phyloP scores from a whole-genome alignment of 2,113 vertebrate genomes.

The Anolis sagrei region DNA sequence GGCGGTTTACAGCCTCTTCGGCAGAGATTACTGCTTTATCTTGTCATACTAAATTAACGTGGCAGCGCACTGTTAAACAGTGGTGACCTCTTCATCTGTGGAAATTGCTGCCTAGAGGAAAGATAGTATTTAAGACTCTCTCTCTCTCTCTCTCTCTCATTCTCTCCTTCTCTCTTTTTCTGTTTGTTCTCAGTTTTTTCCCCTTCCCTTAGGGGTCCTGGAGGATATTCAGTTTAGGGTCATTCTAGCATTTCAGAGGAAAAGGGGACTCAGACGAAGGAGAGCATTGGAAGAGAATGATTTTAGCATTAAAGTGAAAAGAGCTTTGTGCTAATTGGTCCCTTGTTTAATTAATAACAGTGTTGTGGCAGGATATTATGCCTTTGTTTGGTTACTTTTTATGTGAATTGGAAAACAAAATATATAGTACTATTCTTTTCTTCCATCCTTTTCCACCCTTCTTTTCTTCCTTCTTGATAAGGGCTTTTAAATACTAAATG shows the following conservation, averaged over 20 bases:
- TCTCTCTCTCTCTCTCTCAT: slow-evolving; percentile 7
- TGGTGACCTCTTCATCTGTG: slow-evolving; percentile 93
- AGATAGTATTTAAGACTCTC: slow-evolving; percentile 73
- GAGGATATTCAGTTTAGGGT: slow-evolving; percentile 64
- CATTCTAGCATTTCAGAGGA: slow-evolving; percentile 57
- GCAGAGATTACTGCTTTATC: slow-evolving; percentile 95
- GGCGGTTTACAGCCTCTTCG: slow-evolving; percentile 81
- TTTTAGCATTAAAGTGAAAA: slow-evolving; percentile 82
- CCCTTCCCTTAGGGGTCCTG: slow-evolving; percentile 23
- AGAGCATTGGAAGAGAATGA: slow-evolving; percentile 70
- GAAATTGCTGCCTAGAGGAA: slow-evolving; percentile 80
- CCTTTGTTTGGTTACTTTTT: slow-evolving; percentile 67
- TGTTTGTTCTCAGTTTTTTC: background rate
- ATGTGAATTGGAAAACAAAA: background rate
- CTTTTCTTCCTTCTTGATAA: background rate
- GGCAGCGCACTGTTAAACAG: slow-evolving; percentile 83
- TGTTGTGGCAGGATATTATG: slow-evolving; percentile 66
- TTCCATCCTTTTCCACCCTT: slow-evolving; percentile 47
- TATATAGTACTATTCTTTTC: slow-evolving; percentile 2
- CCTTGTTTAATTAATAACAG: slow-evolving; percentile 76
- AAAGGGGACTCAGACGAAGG: slow-evolving; percentile 54
- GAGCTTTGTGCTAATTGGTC: slow-evolving; percentile 82
- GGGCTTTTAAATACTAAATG: background rate
- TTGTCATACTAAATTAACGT: slow-evolving; percentile 96
- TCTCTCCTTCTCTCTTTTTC: background rate